phyloP scores from a whole-genome alignment of 1,140 invertebrate species.

The Aradophagus sp. region DNA sequence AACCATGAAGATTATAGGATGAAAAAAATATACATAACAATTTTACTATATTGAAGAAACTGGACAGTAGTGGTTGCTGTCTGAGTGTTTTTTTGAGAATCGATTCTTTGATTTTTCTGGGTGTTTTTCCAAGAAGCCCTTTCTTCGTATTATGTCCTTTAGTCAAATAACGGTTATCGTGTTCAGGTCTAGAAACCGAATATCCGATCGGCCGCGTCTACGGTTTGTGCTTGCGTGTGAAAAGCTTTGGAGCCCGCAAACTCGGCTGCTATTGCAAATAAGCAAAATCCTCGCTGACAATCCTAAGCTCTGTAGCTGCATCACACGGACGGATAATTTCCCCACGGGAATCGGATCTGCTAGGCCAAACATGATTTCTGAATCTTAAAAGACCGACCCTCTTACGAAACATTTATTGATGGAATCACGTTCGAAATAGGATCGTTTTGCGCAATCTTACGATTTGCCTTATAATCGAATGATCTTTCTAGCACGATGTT shows the following conservation, averaged over 20 bases:
- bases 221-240: slow-evolving; percentile 31
- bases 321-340: slow-evolving; percentile 68
- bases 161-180: slow-evolving; percentile 68
- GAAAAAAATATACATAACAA: too few relatives aligned
- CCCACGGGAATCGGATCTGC: slow-evolving; percentile 61
- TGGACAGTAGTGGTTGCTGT: too few relatives aligned
- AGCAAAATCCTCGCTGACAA: slow-evolving; percentile 62
- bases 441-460: slow-evolving; percentile 46
- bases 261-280: slow-evolving; percentile 66
- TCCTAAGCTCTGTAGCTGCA: slow-evolving; percentile 59
- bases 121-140: too few relatives aligned
- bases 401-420: slow-evolving; percentile 59
- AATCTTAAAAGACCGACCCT: slow-evolving; percentile 59
- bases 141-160: too few relatives aligned
- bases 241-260: slow-evolving; percentile 54
- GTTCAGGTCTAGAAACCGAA: slow-evolving; percentile 67
- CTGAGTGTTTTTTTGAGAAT: too few relatives aligned
- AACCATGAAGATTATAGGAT: too few relatives aligned
- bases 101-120: too few relatives aligned
- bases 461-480: slow-evolving; percentile 55
- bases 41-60: too few relatives aligned
- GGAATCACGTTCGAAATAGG: slow-evolving; percentile 62
- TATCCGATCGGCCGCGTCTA: slow-evolving; percentile 43
- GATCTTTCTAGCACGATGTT: slow-evolving; percentile 43
- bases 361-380: slow-evolving; percentile 61